A percentile compares a stretch with the other conserved stretches of the same genome.
Conservation (phyloP, 2,888 invertebrate species). For the Drosophila pegasa region DNA sequence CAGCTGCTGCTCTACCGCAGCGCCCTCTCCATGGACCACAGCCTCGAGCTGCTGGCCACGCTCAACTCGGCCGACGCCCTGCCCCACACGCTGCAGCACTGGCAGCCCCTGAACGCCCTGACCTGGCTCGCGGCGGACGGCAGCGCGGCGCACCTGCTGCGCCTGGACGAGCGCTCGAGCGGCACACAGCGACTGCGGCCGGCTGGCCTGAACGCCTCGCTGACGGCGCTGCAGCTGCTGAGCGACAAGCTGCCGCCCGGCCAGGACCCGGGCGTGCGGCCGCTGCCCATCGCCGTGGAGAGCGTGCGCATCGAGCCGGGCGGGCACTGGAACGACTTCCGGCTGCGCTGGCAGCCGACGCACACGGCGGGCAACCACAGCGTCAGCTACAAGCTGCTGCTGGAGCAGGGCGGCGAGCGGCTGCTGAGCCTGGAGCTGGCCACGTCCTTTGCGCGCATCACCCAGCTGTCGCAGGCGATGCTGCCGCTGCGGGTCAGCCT, state of each 20-base stretch:
- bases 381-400: constrained; percentile 88
- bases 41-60: constrained; percentile 42
- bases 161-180: constrained; percentile 3
- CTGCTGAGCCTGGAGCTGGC: constrained; percentile 58
- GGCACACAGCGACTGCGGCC: constrained; percentile 82
- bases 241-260: background rate
- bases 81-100: constrained; percentile 58
- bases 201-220: constrained; percentile 64
- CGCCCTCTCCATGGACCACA: constrained; percentile 25
- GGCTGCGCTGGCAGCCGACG: constrained; percentile 92
- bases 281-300: constrained; percentile 88
- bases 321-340: constrained; percentile 93
- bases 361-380: constrained; percentile 91
- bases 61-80: constrained; percentile 30
- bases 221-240: constrained; percentile 53
- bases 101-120: constrained; percentile 88
- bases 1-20: constrained; percentile 56
- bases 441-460: constrained; percentile 84
- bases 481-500: constrained; percentile 90
- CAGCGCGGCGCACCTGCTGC: constrained; percentile 31
- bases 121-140: constrained; percentile 92
- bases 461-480: constrained; percentile 86
- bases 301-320: constrained; percentile 89
- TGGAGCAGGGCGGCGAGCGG: constrained; percentile 50
- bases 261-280: constrained; percentile 88